Conservation (phyloP, 2,888 invertebrate species). For the Apamea sordens region DNA sequence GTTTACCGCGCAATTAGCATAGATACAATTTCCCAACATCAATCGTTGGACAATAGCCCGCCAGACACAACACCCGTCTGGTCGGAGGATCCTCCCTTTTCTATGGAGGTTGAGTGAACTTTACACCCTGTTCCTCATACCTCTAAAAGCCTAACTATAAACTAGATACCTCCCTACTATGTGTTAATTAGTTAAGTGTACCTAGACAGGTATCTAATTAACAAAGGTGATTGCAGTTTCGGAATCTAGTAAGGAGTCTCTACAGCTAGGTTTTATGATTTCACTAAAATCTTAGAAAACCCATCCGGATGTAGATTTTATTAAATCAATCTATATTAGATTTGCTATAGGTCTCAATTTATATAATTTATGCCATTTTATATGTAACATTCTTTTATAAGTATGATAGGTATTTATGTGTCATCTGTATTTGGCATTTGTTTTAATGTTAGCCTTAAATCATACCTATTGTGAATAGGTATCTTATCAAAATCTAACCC, state of each 20-base stretch:
- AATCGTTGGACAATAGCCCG: too few species aligned
- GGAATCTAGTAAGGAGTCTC: neutral
- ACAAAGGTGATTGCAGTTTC: neutral
- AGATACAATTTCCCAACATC: too few species aligned
- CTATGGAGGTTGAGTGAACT: too few species aligned
- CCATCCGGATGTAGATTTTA: constrained; percentile 40
- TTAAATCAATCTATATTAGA: neutral
- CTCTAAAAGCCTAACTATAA: neutral
- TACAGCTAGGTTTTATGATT: neutral
- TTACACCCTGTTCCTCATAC: too few species aligned
- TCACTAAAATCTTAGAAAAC: constrained; percentile 8
- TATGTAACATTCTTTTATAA: constrained; percentile 22
- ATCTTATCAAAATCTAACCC: constrained; percentile 27
- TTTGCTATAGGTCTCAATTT: constrained; percentile 8
- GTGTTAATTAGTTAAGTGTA: neutral
- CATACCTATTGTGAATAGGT: constrained; percentile 20
- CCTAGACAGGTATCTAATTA: neutral
- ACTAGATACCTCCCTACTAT: neutral
- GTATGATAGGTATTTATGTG: constrained; percentile 47
- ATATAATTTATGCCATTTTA: constrained; percentile 24
- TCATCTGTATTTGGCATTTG: constrained; percentile 51
- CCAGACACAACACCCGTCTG: too few species aligned
- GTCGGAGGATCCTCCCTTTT: too few species aligned
- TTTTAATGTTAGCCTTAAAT: constrained; percentile 54
- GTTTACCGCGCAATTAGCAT: too few species aligned